These are phyloP conservation scores for Paramuricea clavata DNA, from an alignment of 92 coral and sea anemone genomes.

Conservation along the genomic window DNA sequence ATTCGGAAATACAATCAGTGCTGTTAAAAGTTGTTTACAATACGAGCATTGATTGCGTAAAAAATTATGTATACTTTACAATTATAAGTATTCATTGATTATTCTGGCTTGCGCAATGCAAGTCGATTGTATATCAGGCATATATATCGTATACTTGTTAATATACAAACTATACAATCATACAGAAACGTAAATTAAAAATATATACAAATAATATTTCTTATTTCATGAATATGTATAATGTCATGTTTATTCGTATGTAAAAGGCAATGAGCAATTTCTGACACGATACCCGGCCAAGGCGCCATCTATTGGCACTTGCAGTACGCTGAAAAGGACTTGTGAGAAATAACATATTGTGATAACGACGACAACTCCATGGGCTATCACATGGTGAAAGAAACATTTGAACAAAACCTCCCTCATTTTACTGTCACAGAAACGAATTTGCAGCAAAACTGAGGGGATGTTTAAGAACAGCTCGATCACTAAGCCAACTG, in stretches of 20 bases:
- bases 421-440: neutral
- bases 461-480: neutral
- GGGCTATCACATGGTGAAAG: neutral
- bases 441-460: neutral
- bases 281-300: neutral
- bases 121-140: too few species aligned
- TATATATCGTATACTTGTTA: too few species aligned
- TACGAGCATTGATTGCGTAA: too few species aligned
- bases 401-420: neutral
- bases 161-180: too few species aligned
- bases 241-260: neutral
- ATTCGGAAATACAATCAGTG: too few species aligned
- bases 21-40: too few species aligned
- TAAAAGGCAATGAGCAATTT: neutral
- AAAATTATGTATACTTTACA: too few species aligned
- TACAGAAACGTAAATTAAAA: too few species aligned
- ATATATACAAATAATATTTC: too few species aligned
- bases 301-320: neutral
- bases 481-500: neutral
- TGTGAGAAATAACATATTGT: neutral
- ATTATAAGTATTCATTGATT: too few species aligned
- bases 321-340: neutral
- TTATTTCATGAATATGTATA: too few species aligned
- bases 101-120: too few species aligned
- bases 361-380: neutral